Percentiles rank a stretch among this genome's conserved stretches.
phyloP scores from a whole-genome alignment of 2,888 invertebrate genomes.

The Eugnorisma glareosa region DNA sequence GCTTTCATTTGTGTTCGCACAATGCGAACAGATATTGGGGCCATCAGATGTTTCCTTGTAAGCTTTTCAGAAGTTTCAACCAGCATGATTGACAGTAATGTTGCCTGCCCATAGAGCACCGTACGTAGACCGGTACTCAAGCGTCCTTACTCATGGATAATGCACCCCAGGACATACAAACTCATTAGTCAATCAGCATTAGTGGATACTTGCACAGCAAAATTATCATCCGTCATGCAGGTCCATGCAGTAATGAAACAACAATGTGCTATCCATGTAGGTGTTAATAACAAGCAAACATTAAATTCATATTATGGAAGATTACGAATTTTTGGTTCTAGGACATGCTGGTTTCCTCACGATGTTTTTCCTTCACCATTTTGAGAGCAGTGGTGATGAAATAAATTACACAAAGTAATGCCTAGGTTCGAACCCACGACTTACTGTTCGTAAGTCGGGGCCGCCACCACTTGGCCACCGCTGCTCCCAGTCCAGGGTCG shows the following conservation, averaged over 20 bases:
- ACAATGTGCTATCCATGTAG: neutral
- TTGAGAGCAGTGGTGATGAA: no score
- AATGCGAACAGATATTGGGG: no score
- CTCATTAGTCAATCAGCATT: conserved; percentile 31
- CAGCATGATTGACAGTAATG: neutral
- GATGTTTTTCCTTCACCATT: no score
- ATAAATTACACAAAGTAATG: no score
- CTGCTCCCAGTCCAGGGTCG: no score
- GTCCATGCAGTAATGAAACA: conserved; percentile 16
- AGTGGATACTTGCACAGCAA: conserved; percentile 11
- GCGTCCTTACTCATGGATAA: neutral
- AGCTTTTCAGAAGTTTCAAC: neutral
- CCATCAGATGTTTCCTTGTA: neutral
- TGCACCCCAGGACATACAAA: conserved; percentile 2
- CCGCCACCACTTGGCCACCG: no score
- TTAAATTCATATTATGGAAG: conserved; percentile 9
- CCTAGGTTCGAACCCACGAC: no score
- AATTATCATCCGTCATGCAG: conserved; percentile 1
- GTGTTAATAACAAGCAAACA: conserved; percentile 11
- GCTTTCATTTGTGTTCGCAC: no score
- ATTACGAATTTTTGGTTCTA: no score
- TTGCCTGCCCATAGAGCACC: no score
- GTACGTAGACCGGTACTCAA: neutral
- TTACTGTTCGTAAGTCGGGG: no score
- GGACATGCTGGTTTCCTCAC: no score